Evolutionary conservation across 2,888 invertebrate genomes (phyloP), one percentile per base, ranked within the genome.

Genomic region (Colostygia pectinataria): DNA sequence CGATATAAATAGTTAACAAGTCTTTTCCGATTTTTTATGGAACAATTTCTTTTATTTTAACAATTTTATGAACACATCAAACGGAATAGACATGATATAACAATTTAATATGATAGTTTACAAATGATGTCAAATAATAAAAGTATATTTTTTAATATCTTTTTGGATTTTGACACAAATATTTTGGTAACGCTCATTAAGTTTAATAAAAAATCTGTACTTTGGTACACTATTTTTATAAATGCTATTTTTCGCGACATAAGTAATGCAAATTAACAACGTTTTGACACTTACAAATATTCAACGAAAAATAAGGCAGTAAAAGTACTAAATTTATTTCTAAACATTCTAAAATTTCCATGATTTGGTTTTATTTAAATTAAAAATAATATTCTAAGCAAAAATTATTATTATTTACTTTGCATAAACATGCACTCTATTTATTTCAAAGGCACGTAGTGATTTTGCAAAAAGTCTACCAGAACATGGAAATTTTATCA

Each of bases 1-100:
- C 42, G 55, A 65, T 71, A 71, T 48, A 71, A 74, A 62, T 71
- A 75, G 66, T 65, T 60, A 71, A 77, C 74, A 72, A 72, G 63
- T 66, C 59, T 65, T 68, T 62, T 55, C 59, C 55, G 55, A 63
- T 64, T 57, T 51, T 52, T 53, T 36, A 57, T 61, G 62, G 57
- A 68, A 66, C 59, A 65, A 67, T 55, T 52, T 32, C 47, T 54
- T 47, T 46, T 59, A 57, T 49, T 51, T 57, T 71, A 9, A 38
- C 10, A 42, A 41, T 18, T 20, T 38, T 29, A 41, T 36, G 67
- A 75, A 76, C 72, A 75, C 71, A 28, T 28, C n/a, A 66, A 56
- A 63, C 58, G 69, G 66, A 72, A 71, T 63, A 63, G 53, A 61
- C 53, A 52, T 50, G 4, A 39, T 48, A 56, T 50, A 62, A 55